A percentile compares a stretch with the other conserved stretches of the same genome.
Conservation (phyloP, 2,113 vertebrate genomes). For the Carassius carassius region DNA sequence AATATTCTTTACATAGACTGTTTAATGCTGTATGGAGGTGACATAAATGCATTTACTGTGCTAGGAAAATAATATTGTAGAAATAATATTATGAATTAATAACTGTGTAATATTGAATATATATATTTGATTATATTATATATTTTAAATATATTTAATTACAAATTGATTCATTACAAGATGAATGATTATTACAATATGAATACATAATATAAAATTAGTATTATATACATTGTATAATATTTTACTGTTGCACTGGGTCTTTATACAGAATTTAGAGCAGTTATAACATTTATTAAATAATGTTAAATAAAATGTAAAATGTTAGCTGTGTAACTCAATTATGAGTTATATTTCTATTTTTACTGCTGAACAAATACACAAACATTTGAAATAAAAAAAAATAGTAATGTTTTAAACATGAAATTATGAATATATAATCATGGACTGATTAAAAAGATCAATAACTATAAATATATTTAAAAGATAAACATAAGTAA, state of each 20-base stretch:
- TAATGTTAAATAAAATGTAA: too few species aligned
- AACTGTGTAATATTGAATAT: not conserved
- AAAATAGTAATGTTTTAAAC: not conserved
- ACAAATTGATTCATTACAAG: not conserved
- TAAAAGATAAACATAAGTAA: not conserved
- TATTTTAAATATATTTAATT: too few species aligned
- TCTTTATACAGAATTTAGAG: too few species aligned
- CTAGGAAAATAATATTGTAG: not conserved
- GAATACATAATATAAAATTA: too few species aligned
- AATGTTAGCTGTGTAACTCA: too few species aligned
- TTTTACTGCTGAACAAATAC: too few species aligned
- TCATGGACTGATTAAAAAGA: not conserved
- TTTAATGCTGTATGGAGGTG: too few species aligned
- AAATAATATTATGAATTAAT: not conserved
- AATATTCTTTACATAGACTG: not conserved
- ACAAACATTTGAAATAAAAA: too few species aligned
- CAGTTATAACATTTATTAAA: too few species aligned
- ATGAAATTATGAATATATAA: not conserved
- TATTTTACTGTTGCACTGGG: too few species aligned
- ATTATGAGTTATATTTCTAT: too few species aligned
- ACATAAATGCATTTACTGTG: not conserved
- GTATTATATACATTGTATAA: too few species aligned
- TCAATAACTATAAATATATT: not conserved
- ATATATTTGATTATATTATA: not conserved
- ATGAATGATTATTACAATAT: not conserved